Percentiles rank a stretch among this genome's conserved stretches.
These are phyloP conservation scores for Vulpes lagopus DNA, from an alignment of 2,113 vertebrate species.

Conservation along the genomic window DNA sequence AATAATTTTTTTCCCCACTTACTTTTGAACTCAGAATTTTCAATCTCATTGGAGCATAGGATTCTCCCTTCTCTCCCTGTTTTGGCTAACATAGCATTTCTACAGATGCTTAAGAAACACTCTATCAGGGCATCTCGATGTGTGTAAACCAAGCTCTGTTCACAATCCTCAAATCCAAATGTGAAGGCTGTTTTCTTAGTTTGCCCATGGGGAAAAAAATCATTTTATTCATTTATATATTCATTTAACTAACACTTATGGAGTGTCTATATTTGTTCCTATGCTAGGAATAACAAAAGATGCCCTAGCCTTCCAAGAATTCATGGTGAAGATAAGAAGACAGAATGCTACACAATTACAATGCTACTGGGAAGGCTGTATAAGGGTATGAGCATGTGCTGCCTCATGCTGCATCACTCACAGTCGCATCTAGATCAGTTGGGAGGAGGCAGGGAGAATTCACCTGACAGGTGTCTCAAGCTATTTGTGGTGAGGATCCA, in stretches of 20 bases:
- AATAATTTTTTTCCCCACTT: not conserved
- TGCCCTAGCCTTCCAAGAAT: not conserved
- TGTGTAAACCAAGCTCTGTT: not conserved
- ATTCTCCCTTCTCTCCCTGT: not conserved
- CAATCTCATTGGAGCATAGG: not conserved
- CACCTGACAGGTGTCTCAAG: not conserved
- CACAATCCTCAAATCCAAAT: not conserved
- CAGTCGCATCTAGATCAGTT: not conserved
- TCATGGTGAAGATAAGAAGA: not conserved
- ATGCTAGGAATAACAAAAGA: not conserved
- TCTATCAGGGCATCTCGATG: not conserved
- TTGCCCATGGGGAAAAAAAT: accelerated
- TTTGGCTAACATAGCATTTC: not conserved
- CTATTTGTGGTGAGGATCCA: not conserved
- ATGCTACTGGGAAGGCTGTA: not conserved
- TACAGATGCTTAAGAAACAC: not conserved
- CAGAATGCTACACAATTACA: not conserved
- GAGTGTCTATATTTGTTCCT: not conserved
- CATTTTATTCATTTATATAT: not conserved
- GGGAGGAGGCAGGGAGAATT: not conserved
- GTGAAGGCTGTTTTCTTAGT: not conserved
- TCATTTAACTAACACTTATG: not conserved
- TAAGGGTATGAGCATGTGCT: not conserved
- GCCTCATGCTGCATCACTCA: not conserved
- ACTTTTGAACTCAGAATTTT: not conserved